A percentile compares a stretch with the other conserved stretches of the same genome.
Evolutionary conservation across 1,140 invertebrate species (phyloP).

Genomic region (Ephestia elutella): DNA sequence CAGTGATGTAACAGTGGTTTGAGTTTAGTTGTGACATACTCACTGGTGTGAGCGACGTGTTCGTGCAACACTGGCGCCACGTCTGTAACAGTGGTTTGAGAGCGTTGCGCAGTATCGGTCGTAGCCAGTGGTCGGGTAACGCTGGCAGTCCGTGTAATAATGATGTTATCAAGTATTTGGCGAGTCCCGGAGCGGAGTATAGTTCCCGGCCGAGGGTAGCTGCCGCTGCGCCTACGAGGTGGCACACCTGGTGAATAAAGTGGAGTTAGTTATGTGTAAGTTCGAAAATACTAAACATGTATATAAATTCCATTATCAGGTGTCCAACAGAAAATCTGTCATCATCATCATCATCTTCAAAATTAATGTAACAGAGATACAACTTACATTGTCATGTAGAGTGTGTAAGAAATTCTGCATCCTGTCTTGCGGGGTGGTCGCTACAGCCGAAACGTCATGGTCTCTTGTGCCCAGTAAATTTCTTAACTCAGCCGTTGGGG

Average conservation of each 20-base stretch:
- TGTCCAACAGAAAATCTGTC: no score
- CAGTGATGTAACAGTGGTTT: no score
- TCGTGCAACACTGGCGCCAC: slow-evolving; percentile 86
- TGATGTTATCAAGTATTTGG: slow-evolving; percentile 77
- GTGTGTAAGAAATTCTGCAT: slow-evolving; percentile 84
- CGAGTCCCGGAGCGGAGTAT: slow-evolving; percentile 81
- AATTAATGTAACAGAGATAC: background rate
- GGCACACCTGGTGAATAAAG: slow-evolving; percentile 37
- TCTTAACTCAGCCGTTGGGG: slow-evolving; percentile 45
- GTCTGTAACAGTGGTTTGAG: slow-evolving; percentile 88
- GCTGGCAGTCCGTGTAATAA: slow-evolving; percentile 81
- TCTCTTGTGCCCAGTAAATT: slow-evolving; percentile 48
- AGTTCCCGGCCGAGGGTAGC: slow-evolving; percentile 88
- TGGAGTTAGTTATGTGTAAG: background rate
- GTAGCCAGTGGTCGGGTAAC: slow-evolving; percentile 89
- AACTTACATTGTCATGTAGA: slow-evolving; percentile 53
- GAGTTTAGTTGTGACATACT: background rate
- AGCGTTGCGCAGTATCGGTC: slow-evolving; percentile 88
- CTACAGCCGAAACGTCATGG: slow-evolving; percentile 27
- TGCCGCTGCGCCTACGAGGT: slow-evolving; percentile 77
- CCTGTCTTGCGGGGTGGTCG: slow-evolving; percentile 78
- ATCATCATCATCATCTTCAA: no score
- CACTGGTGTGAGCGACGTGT: slow-evolving; percentile 77
- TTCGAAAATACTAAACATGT: no score
- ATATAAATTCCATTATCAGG: no score